phyloP scores from a whole-genome alignment of 2,113 vertebrate genomes.

The Vombatus ursinus region DNA sequence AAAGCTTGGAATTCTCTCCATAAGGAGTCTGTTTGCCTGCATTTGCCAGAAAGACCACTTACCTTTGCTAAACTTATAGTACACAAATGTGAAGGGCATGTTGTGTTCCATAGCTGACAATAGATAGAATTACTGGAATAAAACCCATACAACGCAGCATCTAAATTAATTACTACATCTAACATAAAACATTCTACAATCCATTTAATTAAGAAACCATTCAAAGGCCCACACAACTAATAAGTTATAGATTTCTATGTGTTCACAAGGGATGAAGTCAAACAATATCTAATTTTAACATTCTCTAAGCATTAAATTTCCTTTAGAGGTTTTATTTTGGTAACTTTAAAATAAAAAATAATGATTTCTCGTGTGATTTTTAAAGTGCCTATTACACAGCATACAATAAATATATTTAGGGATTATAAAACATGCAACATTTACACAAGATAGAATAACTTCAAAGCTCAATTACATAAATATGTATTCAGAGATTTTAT shows the following conservation, averaged over 20 bases:
- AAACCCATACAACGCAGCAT: background rate
- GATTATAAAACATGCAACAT: constrained; percentile 5
- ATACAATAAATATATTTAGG: background rate
- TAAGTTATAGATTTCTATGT: constrained; percentile 19
- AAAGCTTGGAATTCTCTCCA: background rate
- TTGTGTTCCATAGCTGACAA: background rate
- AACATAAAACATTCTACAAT: constrained; percentile 8
- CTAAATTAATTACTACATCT: background rate
- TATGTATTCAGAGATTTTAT: constrained; percentile 7
- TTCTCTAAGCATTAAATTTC: background rate
- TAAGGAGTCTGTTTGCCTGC: background rate
- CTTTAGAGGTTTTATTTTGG: background rate
- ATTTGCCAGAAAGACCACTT: background rate
- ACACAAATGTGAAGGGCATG: background rate
- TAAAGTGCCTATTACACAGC: background rate
- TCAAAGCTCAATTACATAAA: background rate
- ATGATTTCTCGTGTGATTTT: background rate
- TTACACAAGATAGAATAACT: background rate
- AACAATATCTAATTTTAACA: background rate
- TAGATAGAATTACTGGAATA: background rate
- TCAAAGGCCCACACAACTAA: background rate
- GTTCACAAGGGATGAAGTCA: background rate
- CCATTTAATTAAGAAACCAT: constrained; percentile 13
- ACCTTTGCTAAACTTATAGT: background rate
- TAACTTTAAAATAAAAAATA: constrained; percentile 4